Percentiles rank a stretch among this genome's conserved stretches.
phyloP scores from a whole-genome alignment of 2,888 invertebrate species.

The Heteromurus nitidus region DNA sequence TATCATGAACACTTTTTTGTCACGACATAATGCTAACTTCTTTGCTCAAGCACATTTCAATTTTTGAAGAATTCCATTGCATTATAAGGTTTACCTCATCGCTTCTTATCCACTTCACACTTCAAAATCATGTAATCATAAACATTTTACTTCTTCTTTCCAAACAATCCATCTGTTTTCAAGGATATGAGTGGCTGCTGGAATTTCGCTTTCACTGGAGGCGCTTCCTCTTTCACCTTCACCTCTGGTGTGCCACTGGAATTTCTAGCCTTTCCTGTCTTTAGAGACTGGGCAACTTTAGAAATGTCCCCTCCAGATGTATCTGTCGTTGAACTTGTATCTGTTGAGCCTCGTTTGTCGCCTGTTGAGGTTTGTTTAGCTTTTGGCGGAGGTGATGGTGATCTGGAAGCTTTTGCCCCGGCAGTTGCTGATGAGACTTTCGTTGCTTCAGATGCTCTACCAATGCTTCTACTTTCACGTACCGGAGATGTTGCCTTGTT shows the following conservation, averaged over 20 bases:
- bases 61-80: too few relatives aligned
- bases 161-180: slow-evolving; percentile 54
- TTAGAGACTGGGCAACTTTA: not conserved
- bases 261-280: slow-evolving; percentile 20
- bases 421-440: not conserved
- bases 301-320: slow-evolving; percentile 13
- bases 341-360: slow-evolving; percentile 5
- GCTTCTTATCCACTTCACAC: too few relatives aligned
- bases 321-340: slow-evolving; percentile 22
- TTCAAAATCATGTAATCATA: too few relatives aligned
- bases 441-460: not conserved
- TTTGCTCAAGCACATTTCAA: too few relatives aligned
- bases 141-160: slow-evolving; percentile 24
- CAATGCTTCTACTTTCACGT: not conserved
- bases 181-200: slow-evolving; percentile 59
- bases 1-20: too few relatives aligned
- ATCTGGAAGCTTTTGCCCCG: not conserved
- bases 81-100: too few relatives aligned
- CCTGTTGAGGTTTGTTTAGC: not conserved
- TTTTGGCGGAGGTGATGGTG: not conserved
- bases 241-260: slow-evolving; percentile 25
- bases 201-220: slow-evolving; percentile 49
- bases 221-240: not conserved
- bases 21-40: too few relatives aligned
- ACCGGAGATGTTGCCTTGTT: not conserved